Evolutionary conservation across 2,888 invertebrate species (phyloP).

Genomic region (Tetragonula carbonaria): DNA sequence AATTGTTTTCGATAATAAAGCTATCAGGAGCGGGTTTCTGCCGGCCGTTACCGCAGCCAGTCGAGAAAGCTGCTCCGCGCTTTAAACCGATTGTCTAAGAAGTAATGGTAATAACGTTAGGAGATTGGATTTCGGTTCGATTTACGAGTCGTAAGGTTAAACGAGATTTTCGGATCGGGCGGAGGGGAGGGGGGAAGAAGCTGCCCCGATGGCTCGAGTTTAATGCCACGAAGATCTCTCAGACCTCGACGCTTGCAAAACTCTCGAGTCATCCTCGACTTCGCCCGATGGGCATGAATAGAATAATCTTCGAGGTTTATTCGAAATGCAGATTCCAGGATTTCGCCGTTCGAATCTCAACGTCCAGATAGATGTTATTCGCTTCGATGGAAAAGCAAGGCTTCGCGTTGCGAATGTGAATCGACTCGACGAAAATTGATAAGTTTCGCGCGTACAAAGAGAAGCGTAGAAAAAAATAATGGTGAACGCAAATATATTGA

Average conservation of each 20-base stretch:
- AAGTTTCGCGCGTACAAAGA: background rate
- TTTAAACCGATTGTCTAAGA: background rate
- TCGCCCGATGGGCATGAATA: background rate
- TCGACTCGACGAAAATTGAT: too few species aligned
- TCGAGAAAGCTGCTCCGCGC: background rate
- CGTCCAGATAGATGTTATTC: background rate
- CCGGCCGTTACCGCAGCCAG: background rate
- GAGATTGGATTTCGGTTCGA: background rate
- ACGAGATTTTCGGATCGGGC: background rate
- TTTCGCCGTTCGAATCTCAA: background rate
- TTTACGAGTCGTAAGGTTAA: slow-evolving; percentile 13
- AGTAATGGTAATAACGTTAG: slow-evolving; percentile 1
- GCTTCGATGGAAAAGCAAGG: background rate
- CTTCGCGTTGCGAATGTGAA: too few species aligned
- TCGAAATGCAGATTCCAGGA: background rate
- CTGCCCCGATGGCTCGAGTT: background rate
- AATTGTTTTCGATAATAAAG: slow-evolving; percentile 41
- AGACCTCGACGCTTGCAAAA: background rate
- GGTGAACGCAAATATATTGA: background rate
- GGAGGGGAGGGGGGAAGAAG: too few species aligned
- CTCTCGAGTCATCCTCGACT: background rate
- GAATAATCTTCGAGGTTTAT: background rate
- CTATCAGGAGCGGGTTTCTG: slow-evolving; percentile 3
- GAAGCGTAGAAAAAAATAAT: background rate
- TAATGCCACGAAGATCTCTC: background rate